Conservation (phyloP, 1,140 invertebrate genomes). For the Lordiphosa mommai region DNA sequence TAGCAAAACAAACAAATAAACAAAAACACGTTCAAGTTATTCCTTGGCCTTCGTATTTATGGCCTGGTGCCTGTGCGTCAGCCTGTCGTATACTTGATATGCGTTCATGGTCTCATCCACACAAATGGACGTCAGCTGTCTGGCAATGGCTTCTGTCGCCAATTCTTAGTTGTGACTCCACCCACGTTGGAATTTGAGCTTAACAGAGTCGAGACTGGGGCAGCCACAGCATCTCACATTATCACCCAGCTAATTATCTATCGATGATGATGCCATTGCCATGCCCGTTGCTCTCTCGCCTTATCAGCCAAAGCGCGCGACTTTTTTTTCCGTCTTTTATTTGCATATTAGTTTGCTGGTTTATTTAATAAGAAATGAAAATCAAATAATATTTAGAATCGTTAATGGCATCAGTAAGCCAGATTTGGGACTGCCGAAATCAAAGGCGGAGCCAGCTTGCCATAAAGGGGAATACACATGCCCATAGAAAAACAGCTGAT, state of each 20-base stretch:
- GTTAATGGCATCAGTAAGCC: conserved; percentile 5
- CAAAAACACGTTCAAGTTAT: conserved; percentile 62
- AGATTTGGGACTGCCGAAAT: no score
- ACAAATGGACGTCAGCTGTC: not conserved
- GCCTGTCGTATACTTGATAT: conserved; percentile 50
- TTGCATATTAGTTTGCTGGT: conserved; percentile 56
- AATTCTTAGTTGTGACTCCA: conserved; percentile 4
- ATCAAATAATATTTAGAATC: conserved; percentile 51
- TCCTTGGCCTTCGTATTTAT: conserved; percentile 71
- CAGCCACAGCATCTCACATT: conserved; percentile 33
- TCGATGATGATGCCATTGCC: conserved; percentile 61
- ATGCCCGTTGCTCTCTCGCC: conserved; percentile 24
- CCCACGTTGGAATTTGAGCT: conserved; percentile 70
- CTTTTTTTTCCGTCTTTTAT: conserved; percentile 43
- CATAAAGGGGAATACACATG: no score
- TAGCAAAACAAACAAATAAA: conserved; percentile 53
- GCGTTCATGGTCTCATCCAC: conserved; percentile 20
- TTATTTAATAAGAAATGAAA: conserved; percentile 36
- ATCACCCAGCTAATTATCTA: conserved; percentile 71
- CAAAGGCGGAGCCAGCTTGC: no score
- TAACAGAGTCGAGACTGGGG: conserved; percentile 13
- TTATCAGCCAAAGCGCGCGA: conserved; percentile 50
- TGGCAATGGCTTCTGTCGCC: no score
- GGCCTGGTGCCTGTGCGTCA: conserved; percentile 39
- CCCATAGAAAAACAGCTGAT: no score